Base-by-base conservation (phyloP, 2,797 vertebrate genomes). In the Cossypha heuglini region DNA sequence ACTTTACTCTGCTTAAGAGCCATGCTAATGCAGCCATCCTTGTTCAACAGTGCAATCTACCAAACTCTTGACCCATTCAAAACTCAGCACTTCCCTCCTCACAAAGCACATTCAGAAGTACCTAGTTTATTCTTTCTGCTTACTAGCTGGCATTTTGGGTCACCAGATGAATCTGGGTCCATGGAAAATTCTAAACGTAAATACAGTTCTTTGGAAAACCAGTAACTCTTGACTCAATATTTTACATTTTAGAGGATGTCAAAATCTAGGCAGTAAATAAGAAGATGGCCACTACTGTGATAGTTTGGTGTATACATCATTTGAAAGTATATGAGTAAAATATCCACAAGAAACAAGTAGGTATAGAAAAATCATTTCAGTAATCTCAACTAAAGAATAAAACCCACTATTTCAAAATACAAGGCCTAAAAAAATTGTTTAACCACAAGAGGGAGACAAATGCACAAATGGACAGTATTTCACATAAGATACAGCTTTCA, bases 361-460 rank as follows among this genome's bases (percentile, higher is more conserved):
- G 9, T 42, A 38, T 8, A 76, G 33, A 52, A 86, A 72, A 82
- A 59, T 18, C 10, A 13, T 8, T 59, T 49, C 17, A 9, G 2
- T 11, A 38, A 81, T 38, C 40, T 90, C 40, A 31, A 11, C 8
- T 77, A 15, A 89, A 37, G 12, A 85, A 33, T 54, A 48, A 90
- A 91, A 16, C 3, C 45, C 16, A 5, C 22, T 48, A 6, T 48
- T 81, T 77, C 18, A 9, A 81, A 73, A 19, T 9, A 61, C 8
- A 14, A 72, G 12, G 9, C 33, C 75, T 74, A 55, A 67, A 79
- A 26, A 31, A 63, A 13, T 8, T 54, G 14, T 68, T 72, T 20
- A 64, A 54, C 88, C 94, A 86, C 67, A 61, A 82, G 92, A 72
- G 93, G 94, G 94, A 95, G 96, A 96, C 95, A 96, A 90, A 95